Conservation (phyloP, 2,113 vertebrate species). For the Hippocampus zosterae region DNA sequence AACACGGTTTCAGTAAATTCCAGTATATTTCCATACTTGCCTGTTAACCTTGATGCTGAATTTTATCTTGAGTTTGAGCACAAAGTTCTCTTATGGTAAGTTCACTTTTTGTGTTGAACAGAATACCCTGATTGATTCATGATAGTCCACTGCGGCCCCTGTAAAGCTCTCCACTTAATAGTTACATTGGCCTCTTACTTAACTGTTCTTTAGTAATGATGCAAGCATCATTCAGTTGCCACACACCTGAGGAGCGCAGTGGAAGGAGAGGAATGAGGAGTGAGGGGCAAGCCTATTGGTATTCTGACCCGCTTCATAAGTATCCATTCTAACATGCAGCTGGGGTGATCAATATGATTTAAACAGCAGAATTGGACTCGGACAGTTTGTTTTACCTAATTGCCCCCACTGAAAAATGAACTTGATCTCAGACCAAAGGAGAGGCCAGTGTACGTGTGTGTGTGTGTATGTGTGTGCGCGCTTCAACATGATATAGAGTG, state of each 20-base stretch:
- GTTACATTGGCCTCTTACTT: background rate
- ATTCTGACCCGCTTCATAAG: conserved; percentile 62
- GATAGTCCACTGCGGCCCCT: background rate
- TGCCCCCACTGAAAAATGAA: conserved; percentile 76
- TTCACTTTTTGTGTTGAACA: background rate
- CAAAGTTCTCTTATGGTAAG: background rate
- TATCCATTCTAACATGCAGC: conserved; percentile 72
- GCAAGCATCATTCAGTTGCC: conserved; percentile 35
- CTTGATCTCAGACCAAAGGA: conserved; percentile 48
- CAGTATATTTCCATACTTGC: background rate
- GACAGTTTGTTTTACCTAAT: conserved; percentile 77
- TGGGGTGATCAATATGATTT: conserved; percentile 74
- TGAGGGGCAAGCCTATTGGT: conserved; percentile 41
- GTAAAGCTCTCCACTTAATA: conserved; percentile 5
- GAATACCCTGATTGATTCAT: background rate
- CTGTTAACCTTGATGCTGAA: background rate
- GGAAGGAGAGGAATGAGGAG: background rate
- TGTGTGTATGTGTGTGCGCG: background rate
- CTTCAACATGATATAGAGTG: conserved; percentile 4
- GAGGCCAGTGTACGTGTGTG: conserved; percentile 1
- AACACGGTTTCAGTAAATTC: background rate
- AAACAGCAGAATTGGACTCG: conserved; percentile 68
- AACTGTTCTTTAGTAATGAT: conserved; percentile 21
- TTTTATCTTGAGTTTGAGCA: background rate
- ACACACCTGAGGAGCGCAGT: conserved; percentile 38